Base-by-base conservation (phyloP, 2,797 vertebrate species). In the Vireo griseus region DNA sequence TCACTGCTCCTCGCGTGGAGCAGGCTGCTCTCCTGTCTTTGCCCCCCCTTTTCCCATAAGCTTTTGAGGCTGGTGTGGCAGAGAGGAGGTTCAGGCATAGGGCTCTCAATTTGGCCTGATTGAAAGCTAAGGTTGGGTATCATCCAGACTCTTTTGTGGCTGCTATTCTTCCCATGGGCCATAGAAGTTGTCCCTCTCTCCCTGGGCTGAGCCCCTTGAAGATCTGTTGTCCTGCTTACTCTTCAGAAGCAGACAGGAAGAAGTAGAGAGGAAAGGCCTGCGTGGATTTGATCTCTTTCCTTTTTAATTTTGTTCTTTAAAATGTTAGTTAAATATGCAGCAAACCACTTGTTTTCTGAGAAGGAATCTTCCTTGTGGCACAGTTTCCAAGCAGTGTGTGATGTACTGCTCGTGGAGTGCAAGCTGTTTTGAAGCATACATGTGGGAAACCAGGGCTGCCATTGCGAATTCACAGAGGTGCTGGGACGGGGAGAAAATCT, bases 241-340 rank as follows among this genome's bases (percentile, higher is more conserved):
- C 95, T 95, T 79, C 71, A 88, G 80, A 88, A 90, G 69, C 37
- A 66, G 92, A 81, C 16, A 86, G 44, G 44, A 44, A 44, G 19
- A 44, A 92, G 67, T 90, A 74, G 89, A 92, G 52, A 65, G 66
- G 66, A 90, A 87, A 93, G 59, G 92, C 57, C 50, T 80, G 14
- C 55, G 63, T 77, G 92, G 86, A 77, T 88, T 93, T 92, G 42
- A 29, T 14, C 31, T 4, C 9, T 15, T 13, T 4, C 4, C 5
- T 17, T 6, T 20, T 16, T 29, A 35, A 10, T 11, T 13, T 40
- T 5, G 3, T 12, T 12, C 8, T 45, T 47, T 40, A 25, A 33
- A 45, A 35, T 90, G 67, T 94, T 84, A 78, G 81, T 97, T 96
- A 76, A 96, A 66, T 57, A 86, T 65, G 45, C 68, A 69, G 83